These are phyloP conservation scores for Oscheius sp. DNA, from an alignment of 2,888 invertebrate genomes.

Conservation along the genomic window DNA sequence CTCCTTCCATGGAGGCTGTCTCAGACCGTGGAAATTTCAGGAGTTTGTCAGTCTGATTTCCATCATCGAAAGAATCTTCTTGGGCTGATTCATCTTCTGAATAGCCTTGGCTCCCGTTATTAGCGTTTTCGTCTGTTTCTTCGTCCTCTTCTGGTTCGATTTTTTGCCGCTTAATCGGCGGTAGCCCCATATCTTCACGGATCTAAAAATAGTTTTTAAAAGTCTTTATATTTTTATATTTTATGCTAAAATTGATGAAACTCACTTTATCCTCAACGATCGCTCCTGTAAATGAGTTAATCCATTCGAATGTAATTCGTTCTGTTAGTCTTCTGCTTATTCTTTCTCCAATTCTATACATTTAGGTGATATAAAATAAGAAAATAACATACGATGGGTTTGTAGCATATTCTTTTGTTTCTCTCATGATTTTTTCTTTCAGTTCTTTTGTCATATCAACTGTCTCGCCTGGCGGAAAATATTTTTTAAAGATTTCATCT, in stretches of 20 bases:
- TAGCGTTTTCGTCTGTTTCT: not conserved
- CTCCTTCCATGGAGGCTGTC: not conserved
- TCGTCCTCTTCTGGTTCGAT: not conserved
- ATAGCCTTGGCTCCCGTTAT: not conserved
- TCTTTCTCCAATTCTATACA: not conserved
- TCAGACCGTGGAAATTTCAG: not conserved
- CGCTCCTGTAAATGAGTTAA: not conserved
- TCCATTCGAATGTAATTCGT: not conserved
- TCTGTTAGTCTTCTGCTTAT: not conserved
- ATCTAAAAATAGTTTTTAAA: not conserved
- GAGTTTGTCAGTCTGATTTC: not conserved
- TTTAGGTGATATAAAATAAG: not conserved
- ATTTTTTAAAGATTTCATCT: not conserved
- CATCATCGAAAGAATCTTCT: not conserved
- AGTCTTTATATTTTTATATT: too few relatives aligned
- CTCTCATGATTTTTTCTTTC: constrained; percentile 4
- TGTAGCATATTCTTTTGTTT: not conserved
- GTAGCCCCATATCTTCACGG: not conserved
- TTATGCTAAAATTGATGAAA: not conserved
- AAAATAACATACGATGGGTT: not conserved
- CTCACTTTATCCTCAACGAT: not conserved
- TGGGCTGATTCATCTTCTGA: not conserved
- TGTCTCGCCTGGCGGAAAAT: not conserved
- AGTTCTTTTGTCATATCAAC: constrained; percentile 17
- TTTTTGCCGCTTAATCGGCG: not conserved